Percentiles rank a stretch among this genome's conserved stretches.
Conservation (phyloP, 2,797 vertebrate species). For the Labroides dimidiatus region DNA sequence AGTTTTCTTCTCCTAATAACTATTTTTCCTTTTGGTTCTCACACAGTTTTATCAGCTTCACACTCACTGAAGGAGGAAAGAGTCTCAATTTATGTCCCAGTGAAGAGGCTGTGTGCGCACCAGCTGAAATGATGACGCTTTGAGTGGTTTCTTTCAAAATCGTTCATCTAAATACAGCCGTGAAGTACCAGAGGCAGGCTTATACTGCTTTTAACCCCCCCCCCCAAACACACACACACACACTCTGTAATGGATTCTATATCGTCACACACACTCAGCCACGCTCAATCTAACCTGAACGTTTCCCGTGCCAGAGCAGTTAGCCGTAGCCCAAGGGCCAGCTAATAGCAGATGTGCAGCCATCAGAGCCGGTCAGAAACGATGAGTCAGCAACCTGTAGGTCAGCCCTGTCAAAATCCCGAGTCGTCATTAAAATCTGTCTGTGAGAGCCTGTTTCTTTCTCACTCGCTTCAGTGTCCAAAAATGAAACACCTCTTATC, state of each 20-base stretch:
- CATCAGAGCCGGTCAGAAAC: conserved; percentile 61
- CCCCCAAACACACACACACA: not conserved
- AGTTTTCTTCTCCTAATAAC: conserved; percentile 8
- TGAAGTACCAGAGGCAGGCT: conserved; percentile 3
- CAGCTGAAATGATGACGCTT: not conserved
- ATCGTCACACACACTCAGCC: conserved; percentile 54
- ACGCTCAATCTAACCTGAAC: conserved; percentile 58
- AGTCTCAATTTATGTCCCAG: not conserved
- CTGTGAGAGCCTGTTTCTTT: conserved; percentile 18
- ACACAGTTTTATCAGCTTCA: conserved; percentile 1
- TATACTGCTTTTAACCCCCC: not conserved
- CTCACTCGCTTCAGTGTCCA: conserved; percentile 2
- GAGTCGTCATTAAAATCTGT: conserved; percentile 52
- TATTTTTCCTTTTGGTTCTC: conserved; percentile 3
- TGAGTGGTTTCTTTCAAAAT: not conserved
- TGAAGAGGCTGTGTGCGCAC: not conserved
- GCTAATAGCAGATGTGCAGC: conserved; percentile 65
- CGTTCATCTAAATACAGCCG: conserved; percentile 11
- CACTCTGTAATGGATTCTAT: conserved; percentile 50
- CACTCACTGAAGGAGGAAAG: not conserved
- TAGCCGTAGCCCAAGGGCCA: conserved; percentile 58
- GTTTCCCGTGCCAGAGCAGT: conserved; percentile 61
- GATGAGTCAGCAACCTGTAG: conserved; percentile 69
- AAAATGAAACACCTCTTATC: not conserved
- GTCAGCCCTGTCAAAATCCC: conserved; percentile 61